A percentile compares a stretch with the other conserved stretches of the same genome.
Conservation (phyloP, 2,888 invertebrate species). For the Therioaphis trifolii region DNA sequence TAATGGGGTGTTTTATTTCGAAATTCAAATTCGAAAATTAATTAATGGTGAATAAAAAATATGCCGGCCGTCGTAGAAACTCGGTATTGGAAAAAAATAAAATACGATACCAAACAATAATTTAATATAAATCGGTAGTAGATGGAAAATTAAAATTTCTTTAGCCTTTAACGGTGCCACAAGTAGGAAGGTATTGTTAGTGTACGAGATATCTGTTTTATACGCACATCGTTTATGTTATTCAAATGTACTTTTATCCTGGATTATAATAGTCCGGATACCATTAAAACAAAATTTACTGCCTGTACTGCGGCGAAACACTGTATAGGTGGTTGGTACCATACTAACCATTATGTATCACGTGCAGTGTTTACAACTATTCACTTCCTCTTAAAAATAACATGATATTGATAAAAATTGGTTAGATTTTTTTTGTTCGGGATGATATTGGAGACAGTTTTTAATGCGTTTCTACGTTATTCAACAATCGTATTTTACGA, state of each 20-base stretch:
- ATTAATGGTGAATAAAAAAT: no score
- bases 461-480: not conserved
- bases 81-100: no score
- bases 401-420: no score
- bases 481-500: no score
- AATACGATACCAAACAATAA: no score
- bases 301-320: not conserved
- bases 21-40: no score
- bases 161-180: not conserved
- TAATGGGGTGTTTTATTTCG: no score
- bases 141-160: constrained; percentile 9
- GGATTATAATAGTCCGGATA: not conserved
- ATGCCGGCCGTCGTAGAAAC: no score
- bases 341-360: not conserved
- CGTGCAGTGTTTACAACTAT: not conserved
- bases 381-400: constrained; percentile 7
- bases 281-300: constrained; percentile 33
- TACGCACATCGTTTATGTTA: constrained; percentile 13
- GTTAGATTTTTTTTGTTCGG: no score
- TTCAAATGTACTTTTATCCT: constrained; percentile 7
- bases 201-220: constrained; percentile 20
- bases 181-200: no score
- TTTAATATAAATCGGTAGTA: no score
- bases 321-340: constrained; percentile 5
- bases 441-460: not conserved